Evolutionary conservation across 2,113 vertebrate genomes (phyloP), one percentile per base, ranked within the genome.

Genomic region (Paratilapia polleni): DNA sequence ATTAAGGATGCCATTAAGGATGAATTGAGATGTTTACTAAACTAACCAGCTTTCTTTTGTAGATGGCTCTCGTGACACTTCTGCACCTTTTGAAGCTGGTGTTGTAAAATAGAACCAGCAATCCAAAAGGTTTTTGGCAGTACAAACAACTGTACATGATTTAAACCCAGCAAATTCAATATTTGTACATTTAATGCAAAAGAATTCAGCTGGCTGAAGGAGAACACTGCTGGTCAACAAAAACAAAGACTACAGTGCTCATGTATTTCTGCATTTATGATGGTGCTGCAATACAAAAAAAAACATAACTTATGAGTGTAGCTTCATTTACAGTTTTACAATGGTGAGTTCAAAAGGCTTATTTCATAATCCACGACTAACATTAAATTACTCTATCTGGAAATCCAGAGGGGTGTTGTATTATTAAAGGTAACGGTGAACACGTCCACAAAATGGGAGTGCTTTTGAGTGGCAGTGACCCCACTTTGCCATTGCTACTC

Each of bases 271-370:
- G 64, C 73, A 14, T 93, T 84, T 62, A 81, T 80, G 8, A 31
- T 19, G 34, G 34, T 62, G 64, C 31, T 90, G 79, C 58, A 70
- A 73, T 80, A 70, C 70, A 89, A 91, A 89, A 17, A 82, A 57
- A 8, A 80, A 66, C 31, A 2, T 70, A 85, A 86, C n/a, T 83
- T 80, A 79, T n/a, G 36, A 79, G n/a, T 77, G 47, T 49, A 49
- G 15, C 4, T 56, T 31, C 28, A 73, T 76, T 24, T 62, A 49
- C n/a, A 60, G 41, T 8, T 36, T 34, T 62, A 89, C 61, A 89
- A 80, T 47, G 70, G 43, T 14, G 26, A 78, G 52, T 77, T 83
- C 20, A 76, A 77, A 79, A 76, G 31, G 80, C 5, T 78, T 54
- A 78, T 59, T 90, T 83, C n/a, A 78, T 22, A 58, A 80, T 8